These are phyloP conservation scores for Drosophila emarginata DNA, from an alignment of 2,888 invertebrate species.

Conservation along the genomic window DNA sequence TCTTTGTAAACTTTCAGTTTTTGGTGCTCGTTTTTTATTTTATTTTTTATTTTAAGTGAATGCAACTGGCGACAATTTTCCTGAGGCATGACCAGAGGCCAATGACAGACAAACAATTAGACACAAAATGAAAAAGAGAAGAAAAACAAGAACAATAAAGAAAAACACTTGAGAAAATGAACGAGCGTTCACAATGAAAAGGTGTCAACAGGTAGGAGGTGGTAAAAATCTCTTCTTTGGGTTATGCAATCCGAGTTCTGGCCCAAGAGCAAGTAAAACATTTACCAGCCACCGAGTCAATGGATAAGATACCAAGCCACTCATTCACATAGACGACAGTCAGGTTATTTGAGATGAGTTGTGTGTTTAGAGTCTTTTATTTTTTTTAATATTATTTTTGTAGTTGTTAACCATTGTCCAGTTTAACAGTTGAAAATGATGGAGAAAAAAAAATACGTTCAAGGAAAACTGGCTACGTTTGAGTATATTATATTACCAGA, in stretches of 20 bases:
- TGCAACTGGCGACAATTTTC: background rate
- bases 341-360: constrained; percentile 39
- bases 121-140: constrained; percentile 11
- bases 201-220: constrained; percentile 9
- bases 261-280: constrained; percentile 61
- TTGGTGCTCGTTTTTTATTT: no score
- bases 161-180: constrained; percentile 7
- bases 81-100: constrained; percentile 14
- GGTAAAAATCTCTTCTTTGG: constrained; percentile 22
- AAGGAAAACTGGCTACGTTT: constrained; percentile 59
- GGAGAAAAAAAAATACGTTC: constrained; percentile 51
- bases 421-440: constrained; percentile 42
- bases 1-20: background rate
- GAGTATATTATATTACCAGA: background rate
- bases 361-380: constrained; percentile 1
- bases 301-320: constrained; percentile 1
- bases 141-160: background rate
- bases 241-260: constrained; percentile 67
- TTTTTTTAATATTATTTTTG: background rate
- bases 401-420: constrained; percentile 40
- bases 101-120: constrained; percentile 38
- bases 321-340: constrained; percentile 2
- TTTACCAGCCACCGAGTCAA: background rate
- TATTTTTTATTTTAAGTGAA: background rate
- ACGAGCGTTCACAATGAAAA: constrained; percentile 24